Evolutionary conservation across 2,797 vertebrate genomes (phyloP).

Genomic region (Buceros bicornis): DNA sequence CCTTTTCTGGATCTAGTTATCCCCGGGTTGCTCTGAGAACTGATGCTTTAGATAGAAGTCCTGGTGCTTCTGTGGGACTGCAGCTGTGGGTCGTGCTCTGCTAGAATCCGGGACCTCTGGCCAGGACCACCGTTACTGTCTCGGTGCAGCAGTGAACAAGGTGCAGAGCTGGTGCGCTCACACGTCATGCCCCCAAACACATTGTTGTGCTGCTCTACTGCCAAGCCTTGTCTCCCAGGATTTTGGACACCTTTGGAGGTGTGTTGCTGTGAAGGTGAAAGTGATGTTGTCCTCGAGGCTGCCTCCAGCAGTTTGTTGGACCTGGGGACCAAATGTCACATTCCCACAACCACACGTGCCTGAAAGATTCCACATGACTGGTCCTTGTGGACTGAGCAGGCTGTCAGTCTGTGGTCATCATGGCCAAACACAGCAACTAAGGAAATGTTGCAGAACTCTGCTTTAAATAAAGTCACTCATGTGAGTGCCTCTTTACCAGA

Average conservation of each 20-base stretch:
- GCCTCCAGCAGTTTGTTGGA: neutral
- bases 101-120: neutral
- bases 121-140: neutral
- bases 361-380: neutral
- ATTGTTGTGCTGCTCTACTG: neutral
- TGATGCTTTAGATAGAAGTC: neutral
- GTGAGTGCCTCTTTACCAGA: neutral
- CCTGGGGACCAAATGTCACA: neutral
- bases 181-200: fast-evolving
- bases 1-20: neutral
- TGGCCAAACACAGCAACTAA: neutral
- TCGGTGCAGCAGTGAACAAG: neutral
- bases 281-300: neutral
- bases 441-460: neutral
- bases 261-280: neutral
- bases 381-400: neutral
- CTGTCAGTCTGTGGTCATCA: neutral
- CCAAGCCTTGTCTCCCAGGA: neutral
- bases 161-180: neutral
- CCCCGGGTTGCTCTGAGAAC: neutral
- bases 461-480: neutral
- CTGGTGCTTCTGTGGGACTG: neutral
- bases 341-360: neutral
- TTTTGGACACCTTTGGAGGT: neutral
- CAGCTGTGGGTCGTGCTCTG: neutral